Percentiles rank a stretch among this genome's conserved stretches.
These are phyloP conservation scores for Sebastes dallii DNA, from an alignment of 2,797 vertebrate species.

Conservation along the genomic window DNA sequence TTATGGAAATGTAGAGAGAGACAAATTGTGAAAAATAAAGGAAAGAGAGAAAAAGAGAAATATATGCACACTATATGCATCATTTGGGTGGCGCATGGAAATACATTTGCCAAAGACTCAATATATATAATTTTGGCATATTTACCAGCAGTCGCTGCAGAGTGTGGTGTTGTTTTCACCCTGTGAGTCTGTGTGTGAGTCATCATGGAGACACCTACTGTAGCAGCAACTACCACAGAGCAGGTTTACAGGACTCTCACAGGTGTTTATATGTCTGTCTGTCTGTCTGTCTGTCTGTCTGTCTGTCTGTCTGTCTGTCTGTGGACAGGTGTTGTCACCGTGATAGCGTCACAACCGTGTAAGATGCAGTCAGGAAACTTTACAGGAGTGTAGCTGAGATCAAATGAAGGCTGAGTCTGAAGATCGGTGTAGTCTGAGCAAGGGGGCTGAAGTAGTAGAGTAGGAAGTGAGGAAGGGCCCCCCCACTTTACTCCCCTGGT, in stretches of 20 bases:
- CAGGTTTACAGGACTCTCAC: too few species aligned
- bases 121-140: background rate
- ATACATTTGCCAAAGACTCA: too few species aligned
- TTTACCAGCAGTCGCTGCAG: background rate
- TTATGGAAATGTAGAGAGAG: background rate
- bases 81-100: too few species aligned
- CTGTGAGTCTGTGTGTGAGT: background rate
- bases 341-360: too few species aligned
- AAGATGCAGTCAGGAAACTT: too few species aligned
- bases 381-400: background rate
- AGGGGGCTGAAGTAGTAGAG: too few species aligned
- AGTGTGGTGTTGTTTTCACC: background rate
- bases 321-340: background rate
- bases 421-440: background rate
- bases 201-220: background rate
- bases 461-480: too few species aligned
- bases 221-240: background rate
- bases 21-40: background rate
- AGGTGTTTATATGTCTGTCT: too few species aligned
- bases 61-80: background rate
- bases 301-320: background rate
- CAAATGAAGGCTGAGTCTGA: background rate
- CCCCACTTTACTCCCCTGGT: too few species aligned
- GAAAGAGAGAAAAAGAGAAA: background rate
- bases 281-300: too few species aligned